Conservation (phyloP, 2,888 invertebrate genomes). For the Miltochrista miniata region DNA sequence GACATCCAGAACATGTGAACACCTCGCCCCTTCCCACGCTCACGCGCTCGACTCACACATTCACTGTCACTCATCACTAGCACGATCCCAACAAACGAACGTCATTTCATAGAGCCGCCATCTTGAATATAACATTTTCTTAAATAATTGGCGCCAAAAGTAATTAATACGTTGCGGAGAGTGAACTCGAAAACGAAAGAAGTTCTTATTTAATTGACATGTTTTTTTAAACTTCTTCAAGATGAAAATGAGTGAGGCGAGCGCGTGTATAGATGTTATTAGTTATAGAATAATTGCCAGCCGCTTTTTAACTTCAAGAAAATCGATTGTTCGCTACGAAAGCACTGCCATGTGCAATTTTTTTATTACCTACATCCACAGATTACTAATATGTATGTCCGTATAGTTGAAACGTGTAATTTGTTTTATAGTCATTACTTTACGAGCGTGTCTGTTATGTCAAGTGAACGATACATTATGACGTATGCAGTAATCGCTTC, state of each 20-base stretch:
- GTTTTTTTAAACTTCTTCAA: conserved; percentile 27
- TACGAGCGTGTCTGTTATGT: conserved; percentile 63
- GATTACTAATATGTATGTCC: conserved; percentile 63
- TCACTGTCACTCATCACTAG: conserved; percentile 15
- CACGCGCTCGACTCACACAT: conserved; percentile 42
- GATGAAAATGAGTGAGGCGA: conserved; percentile 48
- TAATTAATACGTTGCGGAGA: conserved; percentile 14
- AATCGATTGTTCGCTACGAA: conserved; percentile 75
- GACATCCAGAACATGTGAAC: conserved; percentile 99
- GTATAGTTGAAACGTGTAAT: conserved; percentile 63
- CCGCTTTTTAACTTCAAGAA: conserved; percentile 74
- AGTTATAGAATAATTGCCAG: conserved; percentile 80
- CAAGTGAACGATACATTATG: conserved; percentile 43
- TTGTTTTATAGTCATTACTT: conserved; percentile 72
- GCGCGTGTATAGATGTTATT: conserved; percentile 73
- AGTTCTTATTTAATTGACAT: conserved; percentile 31
- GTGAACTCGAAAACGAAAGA: conserved; percentile 23
- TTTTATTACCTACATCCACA: conserved; percentile 62
- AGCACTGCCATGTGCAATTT: conserved; percentile 82
- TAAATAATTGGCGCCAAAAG: conserved; percentile 25
- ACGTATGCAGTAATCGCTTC: conserved; percentile 62
- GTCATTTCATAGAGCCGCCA: conserved; percentile 25
- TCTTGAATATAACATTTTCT: background rate
- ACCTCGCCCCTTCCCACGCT: conserved; percentile 49
- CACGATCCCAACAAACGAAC: background rate